Evolutionary conservation across 2,888 invertebrate species (phyloP), one percentile per base, ranked within the genome.

Genomic region (Thymelicus lineola): DNA sequence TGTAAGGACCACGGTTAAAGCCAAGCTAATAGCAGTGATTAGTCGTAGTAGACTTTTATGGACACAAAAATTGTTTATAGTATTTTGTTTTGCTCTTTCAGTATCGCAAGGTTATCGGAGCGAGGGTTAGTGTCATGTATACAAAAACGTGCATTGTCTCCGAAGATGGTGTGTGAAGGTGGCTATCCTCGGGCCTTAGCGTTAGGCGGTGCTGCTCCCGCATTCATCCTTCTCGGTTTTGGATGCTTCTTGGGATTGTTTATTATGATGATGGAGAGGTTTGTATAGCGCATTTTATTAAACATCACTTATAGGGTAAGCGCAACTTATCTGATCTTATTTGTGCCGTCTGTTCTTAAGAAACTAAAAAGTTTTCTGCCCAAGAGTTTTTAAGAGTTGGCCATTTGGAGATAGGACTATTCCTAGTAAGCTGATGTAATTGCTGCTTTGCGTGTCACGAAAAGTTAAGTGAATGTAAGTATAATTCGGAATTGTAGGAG

Each of bases 201-300:
- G 0, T 74, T 92, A 12, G 92, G 93, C 1, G 90, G 91, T 4
- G 92, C 93, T 0, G 89, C 91, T 0, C 93, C 92, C 0, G 91
- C 88, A 0, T 92, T 93, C 73, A 75, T 89, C n/a, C 73, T 91
- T 9, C 78, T 93, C 0, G 82, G 80, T 9, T 77, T 77, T 6
- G 91, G 91, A 1, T 88, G 77, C 55, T 4, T 84, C 0, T 48
- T 86, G 48, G 86, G 83, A 9, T 73, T 75, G 0, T 1, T 74
- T 0, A 83, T 91, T 1, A 80, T 91, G 86, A 6, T 91, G 0
- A 1, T 83, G 7, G 91, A 92, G 73, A 85, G 87, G 67, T 64
- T 42, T 9, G 38, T 36, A 63, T 50, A 53, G 55, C n/a, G 50
- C 28, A 61, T 53, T 63, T 7, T 53, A 53, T 53, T 46, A 15